Base-by-base conservation (phyloP, 2,113 vertebrate genomes). In the Pica pica region DNA sequence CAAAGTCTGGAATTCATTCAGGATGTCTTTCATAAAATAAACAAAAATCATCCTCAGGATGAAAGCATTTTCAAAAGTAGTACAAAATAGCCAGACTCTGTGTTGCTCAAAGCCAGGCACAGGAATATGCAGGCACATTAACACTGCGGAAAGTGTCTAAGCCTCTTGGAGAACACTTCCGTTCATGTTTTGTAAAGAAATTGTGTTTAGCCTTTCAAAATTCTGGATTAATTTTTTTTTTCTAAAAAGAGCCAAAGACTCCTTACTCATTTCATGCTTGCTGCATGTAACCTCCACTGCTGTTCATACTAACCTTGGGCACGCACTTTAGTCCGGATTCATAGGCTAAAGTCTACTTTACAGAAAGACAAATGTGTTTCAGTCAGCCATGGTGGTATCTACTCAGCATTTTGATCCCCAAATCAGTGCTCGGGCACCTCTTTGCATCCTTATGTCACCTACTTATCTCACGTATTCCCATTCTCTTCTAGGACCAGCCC, bases 231-330 rank as follows among this genome's bases (percentile, higher is more conserved):
- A 7, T 53, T 22, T 55, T 68, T 64, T 30, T 64, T 7, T 80
- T 30, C n/a, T 52, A 49, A 63, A 67, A 71, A 52, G 37, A 70
- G 26, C 11, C 35, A 23, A 64, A 50, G 37, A 46, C 17, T 49
- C 27, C 27, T 56, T 10, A 79, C 4, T 44, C 18, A 53, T 18
- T 47, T 80, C 3, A 3, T 3, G 13, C 11, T 89, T 0, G 0
- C 20, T 59, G 27, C 28, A 16, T 10, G 24, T 28, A 23, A 41
- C 23, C 37, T 61, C 42, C 15, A 31, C 18, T 35, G 47, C 30
- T 71, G 6, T 13, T 91, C 39, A 18, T 3, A 28, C 12, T 9
- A 89, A 33, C 56, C 27, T 57, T 44, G 20, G 64, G 19, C 69
- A 52, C 0, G 9, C 12, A 50, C 11, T 9, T 46, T 35, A 49